Base-by-base conservation (phyloP, 2,113 vertebrate species). In the Albula glossodonta region DNA sequence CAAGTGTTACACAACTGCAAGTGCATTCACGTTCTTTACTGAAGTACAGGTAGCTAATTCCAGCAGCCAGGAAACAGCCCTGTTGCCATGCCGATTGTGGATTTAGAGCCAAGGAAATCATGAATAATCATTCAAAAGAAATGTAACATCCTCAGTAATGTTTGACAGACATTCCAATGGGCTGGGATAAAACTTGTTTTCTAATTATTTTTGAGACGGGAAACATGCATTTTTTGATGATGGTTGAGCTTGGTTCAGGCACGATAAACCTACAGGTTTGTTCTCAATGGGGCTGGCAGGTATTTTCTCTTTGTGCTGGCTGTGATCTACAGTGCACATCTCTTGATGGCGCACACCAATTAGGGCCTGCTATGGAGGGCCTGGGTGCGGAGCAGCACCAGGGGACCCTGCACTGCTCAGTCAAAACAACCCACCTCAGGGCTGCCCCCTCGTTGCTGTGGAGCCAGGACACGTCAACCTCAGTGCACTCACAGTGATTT, bases 1-100 rank as follows among this genome's bases (percentile, higher is more conserved):
- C 80, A 83, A 83, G 70, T 63, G 86, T 89, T 89, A 89, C 77
- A 87, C 83, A 93, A 90, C 87, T 41, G 93, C 90, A 85, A 83
- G 80, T 50, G 41, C 81, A 90, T 89, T 88, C 90, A 87, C 87
- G 53, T 12, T 56, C 12, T 4, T 5, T 4, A 19, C 5, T 19
- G 22, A 22, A 83, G 87, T 60, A 66, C 87, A 89, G 91, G 88
- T 87, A 86, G 89, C 84, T 6, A 52, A 84, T 80, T 74, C 5
- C 78, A 15, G 48, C 31, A 41, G 31, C 31, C 31, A 41, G 63
- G 80, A 66, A 86, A 79, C 77, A 41, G 86, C 31, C 84, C 53
- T 88, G 81, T 90, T 89, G 89, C 86, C 87, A 90, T 89, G 90
- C 89, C 85, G 78, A 88, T 81, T 12, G 8, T 60, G 22, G 31